Evolutionary conservation across 1,140 invertebrate species (phyloP), one percentile per base, ranked within the genome.

Genomic region (Micrasema longulum): DNA sequence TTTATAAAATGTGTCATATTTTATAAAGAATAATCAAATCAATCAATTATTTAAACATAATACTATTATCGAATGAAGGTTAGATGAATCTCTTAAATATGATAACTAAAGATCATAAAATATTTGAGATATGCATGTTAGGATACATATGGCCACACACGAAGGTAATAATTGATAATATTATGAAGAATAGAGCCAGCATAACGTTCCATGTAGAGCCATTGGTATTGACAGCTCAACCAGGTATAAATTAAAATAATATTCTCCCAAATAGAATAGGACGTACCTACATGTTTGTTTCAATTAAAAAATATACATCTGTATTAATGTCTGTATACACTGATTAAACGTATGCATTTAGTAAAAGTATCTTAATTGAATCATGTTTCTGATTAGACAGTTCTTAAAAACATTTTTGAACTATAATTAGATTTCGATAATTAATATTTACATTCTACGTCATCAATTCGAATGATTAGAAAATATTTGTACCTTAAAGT

Each of bases 221-320:
- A 47, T 31, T 4, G 45, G 47, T 50, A 73, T 74, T 75, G 69
- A 75, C 73, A 75, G 69, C 52, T 64, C 45, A 50, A 71, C 55
- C 66, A 45, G 48, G 69, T 71, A 75, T 74, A 75, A 75, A 75
- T 75, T 75, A 75, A 69, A 71, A 66, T 47, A 38, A 75, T 68
- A 60, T 69, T 75, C 64, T 71, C 62, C 31, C 64, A 26, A 43
- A 23, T 41, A 62, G 63, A 71, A 67, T 31, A 31, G 64, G 65
- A 53, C 53, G 64, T 18, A 41, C 71, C 31, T 67, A 16, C 26
- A 31, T 67, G 69, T 53, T 31, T 31, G 65, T 52, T 68, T 65
- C 69, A 75, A 75, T 75, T 75, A 75, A 71, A 75, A 65, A 26
- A 47, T 16, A 35, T 16, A 66, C 38, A 52, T 66, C 64, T 60